Percentiles rank a stretch among this genome's conserved stretches.
Evolutionary conservation across 2,113 vertebrate species (phyloP).

Genomic region (Embiotoca jacksoni): DNA sequence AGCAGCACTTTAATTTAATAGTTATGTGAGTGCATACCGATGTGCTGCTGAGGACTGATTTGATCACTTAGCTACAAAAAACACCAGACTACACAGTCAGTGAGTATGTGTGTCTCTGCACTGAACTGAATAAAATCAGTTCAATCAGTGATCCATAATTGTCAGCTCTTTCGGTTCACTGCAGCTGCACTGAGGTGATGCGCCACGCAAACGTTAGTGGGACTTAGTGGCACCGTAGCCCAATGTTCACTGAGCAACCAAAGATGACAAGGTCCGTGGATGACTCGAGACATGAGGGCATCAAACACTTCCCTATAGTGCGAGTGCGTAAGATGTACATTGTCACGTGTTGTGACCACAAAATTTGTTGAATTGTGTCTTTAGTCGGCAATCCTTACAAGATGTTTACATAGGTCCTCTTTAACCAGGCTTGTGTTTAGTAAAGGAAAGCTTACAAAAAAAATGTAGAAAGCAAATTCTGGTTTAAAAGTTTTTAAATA

Average conservation of each 20-base stretch:
- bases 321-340: neutral
- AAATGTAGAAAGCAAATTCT: no score
- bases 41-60: constrained; percentile 16
- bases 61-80: constrained; percentile 20
- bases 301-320: neutral
- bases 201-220: neutral
- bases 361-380: no score
- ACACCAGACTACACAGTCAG: neutral
- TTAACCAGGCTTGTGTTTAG: no score
- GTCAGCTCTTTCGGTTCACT: constrained; percentile 1
- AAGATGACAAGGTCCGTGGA: no score
- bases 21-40: neutral
- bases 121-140: constrained; percentile 12
- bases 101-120: neutral
- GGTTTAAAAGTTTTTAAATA: no score
- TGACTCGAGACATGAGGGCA: no score
- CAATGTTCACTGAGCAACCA: neutral
- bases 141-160: neutral
- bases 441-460: no score
- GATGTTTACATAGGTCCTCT: no score
- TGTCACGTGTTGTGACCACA: neutral
- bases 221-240: neutral
- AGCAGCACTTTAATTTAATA: neutral
- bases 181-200: neutral
- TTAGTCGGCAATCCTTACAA: no score